A percentile compares a stretch with the other conserved stretches of the same genome.
These are phyloP conservation scores for Accipiter cooperii DNA, from an alignment of 2,113 vertebrate genomes.

Conservation along the genomic window DNA sequence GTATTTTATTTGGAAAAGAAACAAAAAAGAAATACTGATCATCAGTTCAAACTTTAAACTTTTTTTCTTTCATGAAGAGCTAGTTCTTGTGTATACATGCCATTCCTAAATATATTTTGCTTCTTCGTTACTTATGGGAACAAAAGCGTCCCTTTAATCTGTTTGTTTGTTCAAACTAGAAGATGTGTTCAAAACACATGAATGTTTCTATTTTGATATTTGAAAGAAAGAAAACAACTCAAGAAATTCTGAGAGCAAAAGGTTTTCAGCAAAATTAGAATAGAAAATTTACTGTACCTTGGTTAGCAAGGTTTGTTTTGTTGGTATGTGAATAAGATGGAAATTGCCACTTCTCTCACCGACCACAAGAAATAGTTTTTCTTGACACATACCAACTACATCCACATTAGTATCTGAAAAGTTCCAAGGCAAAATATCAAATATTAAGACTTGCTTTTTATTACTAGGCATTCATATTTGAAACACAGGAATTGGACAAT, in stretches of 20 bases:
- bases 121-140: background rate
- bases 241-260: background rate
- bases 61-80: background rate
- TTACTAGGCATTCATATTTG: background rate
- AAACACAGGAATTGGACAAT: background rate
- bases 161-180: background rate
- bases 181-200: background rate
- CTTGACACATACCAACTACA: conserved; percentile 81
- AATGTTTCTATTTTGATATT: background rate
- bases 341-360: conserved; percentile 92
- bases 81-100: background rate
- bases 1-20: background rate
- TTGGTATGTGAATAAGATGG: conserved; percentile 86
- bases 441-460: background rate
- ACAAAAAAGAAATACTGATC: background rate
- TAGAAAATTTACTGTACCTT: conserved; percentile 69
- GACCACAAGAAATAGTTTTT: conserved; percentile 85
- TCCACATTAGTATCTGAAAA: conserved; percentile 87
- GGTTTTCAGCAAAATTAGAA: background rate
- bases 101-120: background rate
- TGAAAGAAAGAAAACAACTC: background rate
- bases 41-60: background rate
- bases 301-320: conserved; percentile 85
- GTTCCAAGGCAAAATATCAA: background rate
- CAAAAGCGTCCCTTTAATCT: background rate